Conservation (phyloP, 1,140 invertebrate genomes). For the Atta texana region DNA sequence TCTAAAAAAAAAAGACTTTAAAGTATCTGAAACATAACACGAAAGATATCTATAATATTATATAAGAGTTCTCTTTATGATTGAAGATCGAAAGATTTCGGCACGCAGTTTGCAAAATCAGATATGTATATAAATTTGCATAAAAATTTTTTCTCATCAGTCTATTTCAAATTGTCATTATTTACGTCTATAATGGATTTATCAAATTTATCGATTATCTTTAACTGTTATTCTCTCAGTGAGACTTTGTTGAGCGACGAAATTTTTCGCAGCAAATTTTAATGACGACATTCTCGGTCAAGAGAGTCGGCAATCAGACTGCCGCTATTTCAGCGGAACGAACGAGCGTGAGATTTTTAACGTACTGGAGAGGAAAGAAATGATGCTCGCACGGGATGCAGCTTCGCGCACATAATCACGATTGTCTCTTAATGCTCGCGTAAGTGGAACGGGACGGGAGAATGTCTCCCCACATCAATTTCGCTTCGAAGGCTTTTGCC, state of each 20-base stretch:
- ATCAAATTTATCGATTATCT: not conserved
- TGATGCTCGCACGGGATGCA: slow-evolving; percentile 20
- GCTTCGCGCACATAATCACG: slow-evolving; percentile 11
- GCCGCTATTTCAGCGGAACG: slow-evolving; percentile 46
- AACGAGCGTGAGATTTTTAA: slow-evolving; percentile 42
- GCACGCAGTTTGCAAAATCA: no score
- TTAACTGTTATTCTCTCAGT: not conserved
- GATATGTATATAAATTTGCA: no score
- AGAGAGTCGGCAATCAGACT: not conserved
- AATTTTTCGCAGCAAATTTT: not conserved
- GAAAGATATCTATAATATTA: not conserved
- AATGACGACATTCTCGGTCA: not conserved
- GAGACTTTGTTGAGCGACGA: not conserved
- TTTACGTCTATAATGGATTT: not conserved
- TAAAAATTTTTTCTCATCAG: no score
- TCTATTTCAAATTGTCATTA: no score
- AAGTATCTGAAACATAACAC: not conserved
- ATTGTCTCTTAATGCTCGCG: slow-evolving; percentile 35
- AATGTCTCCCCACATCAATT: not conserved
- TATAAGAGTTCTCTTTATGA: no score
- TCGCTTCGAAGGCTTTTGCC: not conserved
- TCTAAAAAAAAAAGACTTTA: slow-evolving; percentile 64
- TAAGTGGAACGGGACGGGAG: slow-evolving; percentile 36
- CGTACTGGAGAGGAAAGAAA: slow-evolving; percentile 11
- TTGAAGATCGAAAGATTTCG: no score